Base-by-base conservation (phyloP, 2,113 vertebrate species). In the Tetraodon nigroviridis region DNA sequence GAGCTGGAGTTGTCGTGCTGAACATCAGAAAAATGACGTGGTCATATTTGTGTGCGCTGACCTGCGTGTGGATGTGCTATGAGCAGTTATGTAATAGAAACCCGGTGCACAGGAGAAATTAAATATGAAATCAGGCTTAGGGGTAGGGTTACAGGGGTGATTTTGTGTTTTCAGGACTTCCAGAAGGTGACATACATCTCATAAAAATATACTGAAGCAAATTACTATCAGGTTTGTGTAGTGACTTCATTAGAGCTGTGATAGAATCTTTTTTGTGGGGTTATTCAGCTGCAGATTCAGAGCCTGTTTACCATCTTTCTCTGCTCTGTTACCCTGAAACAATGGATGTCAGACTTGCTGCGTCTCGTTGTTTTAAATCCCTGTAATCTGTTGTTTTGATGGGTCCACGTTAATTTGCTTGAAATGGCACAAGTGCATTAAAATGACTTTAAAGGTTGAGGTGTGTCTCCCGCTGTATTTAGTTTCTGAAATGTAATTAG, bases 21-120 rank as follows among this genome's bases (percentile, higher is more conserved):
- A 32, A 11, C 2, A 24, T 48, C 40, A 29, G 8, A n/a, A 44
- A 45, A 54, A 19, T 37, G 32, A 37, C 32, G 11, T 37, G 32
- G 32, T 37, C 32, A 12, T 37, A 11, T 37, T 37, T 37, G 8
- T 11, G 32, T 37, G 32, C 10, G 12, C 32, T 37, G 32, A 37
- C 32, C 32, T 12, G 11, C 32, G 8, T 12, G 18, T 56, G 22
- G 51, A 64, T 51, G 32, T 64, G 58, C 64, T 60, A 51, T 46
- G 63, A 64, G 47, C 37, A 46, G 32, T 60, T 18, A 48, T 11
- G 41, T 37, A 51, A 55, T 55, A 73, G 55, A 73, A 61, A 37
- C 32, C 7, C 2, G 40, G 12, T 21, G 57, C 17, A 61, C 1
- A 57, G 41, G 52, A 18, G 61, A 6, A 41, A 20, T 20, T 21